Evolutionary conservation across 92 coral and sea anemone species (phyloP).

Genomic region (Muricea muricata): DNA sequence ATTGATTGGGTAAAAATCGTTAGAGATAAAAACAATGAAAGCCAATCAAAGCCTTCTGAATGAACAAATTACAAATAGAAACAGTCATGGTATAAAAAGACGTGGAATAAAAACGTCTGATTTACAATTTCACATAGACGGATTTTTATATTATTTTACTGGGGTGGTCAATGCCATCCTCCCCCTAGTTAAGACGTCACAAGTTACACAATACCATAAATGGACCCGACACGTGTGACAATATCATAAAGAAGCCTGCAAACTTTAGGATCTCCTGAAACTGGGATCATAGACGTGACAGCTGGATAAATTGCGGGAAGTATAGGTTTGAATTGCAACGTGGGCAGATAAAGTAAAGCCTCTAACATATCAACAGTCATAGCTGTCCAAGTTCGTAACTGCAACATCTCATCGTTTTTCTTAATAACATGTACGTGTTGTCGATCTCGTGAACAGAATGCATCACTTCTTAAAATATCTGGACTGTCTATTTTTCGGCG

Average conservation of each 20-base stretch:
- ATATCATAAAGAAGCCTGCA: slow-evolving; percentile 95
- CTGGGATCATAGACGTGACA: slow-evolving; percentile 88
- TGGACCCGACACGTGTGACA: slow-evolving; percentile 89
- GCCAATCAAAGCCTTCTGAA: too few relatives aligned
- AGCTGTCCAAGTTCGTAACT: slow-evolving; percentile 91
- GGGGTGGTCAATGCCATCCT: too few relatives aligned
- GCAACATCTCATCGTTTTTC: slow-evolving; percentile 89
- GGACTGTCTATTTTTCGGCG: slow-evolving; percentile 71
- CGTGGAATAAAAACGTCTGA: too few relatives aligned
- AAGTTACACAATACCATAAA: slow-evolving; percentile 86
- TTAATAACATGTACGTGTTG: slow-evolving; percentile 70
- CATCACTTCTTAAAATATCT: slow-evolving; percentile 69
- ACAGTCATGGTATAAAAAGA: too few relatives aligned
- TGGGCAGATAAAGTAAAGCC: slow-evolving; percentile 87
- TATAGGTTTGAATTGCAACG: slow-evolving; percentile 98
- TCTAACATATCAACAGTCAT: slow-evolving; percentile 92
- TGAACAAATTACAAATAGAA: too few relatives aligned
- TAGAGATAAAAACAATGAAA: too few relatives aligned
- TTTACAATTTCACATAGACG: too few relatives aligned
- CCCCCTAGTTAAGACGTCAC: too few relatives aligned
- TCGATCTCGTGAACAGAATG: slow-evolving; percentile 62
- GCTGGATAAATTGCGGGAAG: slow-evolving; percentile 99
- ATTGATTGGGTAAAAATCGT: too few relatives aligned
- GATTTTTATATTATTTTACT: too few relatives aligned
- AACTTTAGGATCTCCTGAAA: slow-evolving; percentile 91